A percentile compares a stretch with the other conserved stretches of the same genome.
These are phyloP conservation scores for Ischnura elegans DNA, from an alignment of 2,888 invertebrate genomes.

Conservation along the genomic window DNA sequence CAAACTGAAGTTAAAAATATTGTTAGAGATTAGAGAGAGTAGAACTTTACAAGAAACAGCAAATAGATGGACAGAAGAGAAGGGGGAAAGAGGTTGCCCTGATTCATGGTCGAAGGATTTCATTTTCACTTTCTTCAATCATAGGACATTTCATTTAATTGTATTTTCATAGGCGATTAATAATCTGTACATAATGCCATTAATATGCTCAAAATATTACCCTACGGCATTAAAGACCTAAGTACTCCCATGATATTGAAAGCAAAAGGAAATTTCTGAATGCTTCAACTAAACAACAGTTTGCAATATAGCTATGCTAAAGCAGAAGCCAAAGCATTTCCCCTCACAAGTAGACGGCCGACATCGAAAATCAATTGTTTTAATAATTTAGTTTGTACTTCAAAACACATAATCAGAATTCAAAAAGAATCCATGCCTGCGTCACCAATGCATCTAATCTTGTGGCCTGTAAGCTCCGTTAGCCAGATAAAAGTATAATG, in stretches of 20 bases:
- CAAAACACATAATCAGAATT: no score
- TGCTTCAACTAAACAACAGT: not conserved
- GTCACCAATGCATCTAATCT: not conserved
- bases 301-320: slow-evolving; percentile 29
- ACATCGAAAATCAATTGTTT: no score
- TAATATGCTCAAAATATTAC: not conserved
- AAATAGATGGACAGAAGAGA: slow-evolving; percentile 50
- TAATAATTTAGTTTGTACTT: no score
- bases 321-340: slow-evolving; percentile 26
- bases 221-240: not conserved
- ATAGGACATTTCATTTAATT: not conserved
- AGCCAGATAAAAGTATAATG: no score
- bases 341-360: no score
- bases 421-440: not conserved
- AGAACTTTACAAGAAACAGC: slow-evolving; percentile 39
- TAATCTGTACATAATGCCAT: not conserved
- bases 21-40: not conserved
- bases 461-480: no score
- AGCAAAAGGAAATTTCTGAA: not conserved
- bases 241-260: slow-evolving; percentile 29
- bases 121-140: not conserved
- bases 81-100: slow-evolving; percentile 33
- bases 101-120: not conserved
- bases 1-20: not conserved
- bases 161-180: not conserved